phyloP scores from a whole-genome alignment of 2,888 invertebrate species.

The Caenorhabditis sp. region DNA sequence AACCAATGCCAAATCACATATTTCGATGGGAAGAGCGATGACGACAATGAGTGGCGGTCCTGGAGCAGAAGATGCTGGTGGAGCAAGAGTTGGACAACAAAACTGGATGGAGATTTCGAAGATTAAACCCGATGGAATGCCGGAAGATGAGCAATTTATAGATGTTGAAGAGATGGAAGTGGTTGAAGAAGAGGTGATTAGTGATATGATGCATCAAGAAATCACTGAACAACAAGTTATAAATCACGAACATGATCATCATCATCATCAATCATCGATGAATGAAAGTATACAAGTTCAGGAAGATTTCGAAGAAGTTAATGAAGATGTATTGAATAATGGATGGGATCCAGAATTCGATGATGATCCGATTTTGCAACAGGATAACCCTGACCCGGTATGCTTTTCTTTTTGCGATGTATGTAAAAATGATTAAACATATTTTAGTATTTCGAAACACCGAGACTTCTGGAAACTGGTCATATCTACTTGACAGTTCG shows the following conservation, averaged over 20 bases:
- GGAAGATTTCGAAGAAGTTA: conserved; percentile 6
- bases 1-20: background rate
- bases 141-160: conserved; percentile 36
- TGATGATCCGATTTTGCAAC: conserved; percentile 41
- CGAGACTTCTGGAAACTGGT: conserved; percentile 42
- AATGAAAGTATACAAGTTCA: conserved; percentile 6
- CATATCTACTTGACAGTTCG: conserved; percentile 52
- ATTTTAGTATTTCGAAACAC: conserved; percentile 33
- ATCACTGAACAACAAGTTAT: background rate
- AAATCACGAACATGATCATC: conserved; percentile 3
- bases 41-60: background rate
- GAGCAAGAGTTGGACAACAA: background rate
- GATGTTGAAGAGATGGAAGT: conserved; percentile 42
- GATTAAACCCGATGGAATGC: background rate
- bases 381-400: conserved; percentile 43
- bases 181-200: conserved; percentile 38
- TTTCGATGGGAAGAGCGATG: background rate
- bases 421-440: too few species aligned
- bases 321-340: conserved; percentile 43
- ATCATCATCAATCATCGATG: background rate
- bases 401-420: too few species aligned
- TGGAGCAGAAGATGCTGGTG: conserved; percentile 13
- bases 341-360: conserved; percentile 52
- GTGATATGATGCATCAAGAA: conserved; percentile 18
- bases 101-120: background rate